These are phyloP conservation scores for Spongilla lacustris DNA, from an alignment of 37 sponge, comb jelly and placozoan genomes.

Conservation along the genomic window DNA sequence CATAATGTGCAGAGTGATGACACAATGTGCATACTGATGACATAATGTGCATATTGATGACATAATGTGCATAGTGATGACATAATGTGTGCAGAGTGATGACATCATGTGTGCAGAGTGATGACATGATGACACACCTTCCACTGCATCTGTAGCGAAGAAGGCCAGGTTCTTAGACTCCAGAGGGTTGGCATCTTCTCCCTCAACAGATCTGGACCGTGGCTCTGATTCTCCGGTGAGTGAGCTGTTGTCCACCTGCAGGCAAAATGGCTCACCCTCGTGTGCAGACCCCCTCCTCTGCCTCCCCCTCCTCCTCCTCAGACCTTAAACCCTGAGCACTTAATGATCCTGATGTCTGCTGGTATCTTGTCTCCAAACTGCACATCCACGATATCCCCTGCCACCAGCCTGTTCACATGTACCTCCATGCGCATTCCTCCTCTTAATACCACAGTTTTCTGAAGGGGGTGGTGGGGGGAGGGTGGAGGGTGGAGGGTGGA, in stretches of 20 bases:
- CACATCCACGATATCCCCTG: slow-evolving; percentile 94
- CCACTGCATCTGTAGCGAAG: slow-evolving; percentile 93
- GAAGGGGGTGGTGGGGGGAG: neutral
- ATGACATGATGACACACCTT: slow-evolving; percentile 74
- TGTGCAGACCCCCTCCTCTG: slow-evolving; percentile 18
- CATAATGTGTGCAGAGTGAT: neutral
- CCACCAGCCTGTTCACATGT: slow-evolving; percentile 73
- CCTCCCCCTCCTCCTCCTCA: slow-evolving; percentile 61
- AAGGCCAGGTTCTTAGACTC: slow-evolving; percentile 97
- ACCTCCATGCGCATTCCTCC: slow-evolving; percentile 52
- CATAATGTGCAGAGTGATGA: no score
- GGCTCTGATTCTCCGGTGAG: slow-evolving; percentile 98
- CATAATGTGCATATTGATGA: no score
- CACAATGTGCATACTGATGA: no score
- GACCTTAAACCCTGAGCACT: slow-evolving; percentile 89
- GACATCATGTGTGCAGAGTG: slow-evolving; percentile 67
- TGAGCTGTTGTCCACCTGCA: slow-evolving; percentile 97
- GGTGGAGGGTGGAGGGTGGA: no score
- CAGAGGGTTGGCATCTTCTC: slow-evolving; percentile 81
- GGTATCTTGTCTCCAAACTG: slow-evolving; percentile 95
- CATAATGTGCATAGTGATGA: no score
- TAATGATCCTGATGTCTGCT: slow-evolving; percentile 91
- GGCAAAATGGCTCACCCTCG: no score
- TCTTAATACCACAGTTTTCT: slow-evolving; percentile 86
- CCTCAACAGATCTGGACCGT: slow-evolving; percentile 68